Percentiles rank a stretch among this genome's conserved stretches.
These are phyloP conservation scores for Proctacanthus coquilletti DNA, from an alignment of 1,140 invertebrate genomes.

Conservation along the genomic window DNA sequence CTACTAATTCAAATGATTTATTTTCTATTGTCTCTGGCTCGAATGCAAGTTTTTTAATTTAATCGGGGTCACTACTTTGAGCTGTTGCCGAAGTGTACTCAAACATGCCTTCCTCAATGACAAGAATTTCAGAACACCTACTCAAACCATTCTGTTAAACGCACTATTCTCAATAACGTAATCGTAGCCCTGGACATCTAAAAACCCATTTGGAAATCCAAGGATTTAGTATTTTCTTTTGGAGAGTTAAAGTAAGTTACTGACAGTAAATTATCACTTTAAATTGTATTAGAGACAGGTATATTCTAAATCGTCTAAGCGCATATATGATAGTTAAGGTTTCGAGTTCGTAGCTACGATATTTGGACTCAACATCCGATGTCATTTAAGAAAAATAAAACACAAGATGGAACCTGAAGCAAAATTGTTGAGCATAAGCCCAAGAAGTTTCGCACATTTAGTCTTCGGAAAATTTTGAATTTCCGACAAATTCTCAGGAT, in stretches of 20 bases:
- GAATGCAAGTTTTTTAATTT: no score
- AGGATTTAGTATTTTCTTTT: constrained; percentile 24
- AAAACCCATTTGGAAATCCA: constrained; percentile 22
- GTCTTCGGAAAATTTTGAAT: constrained; percentile 10
- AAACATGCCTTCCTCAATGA: no score
- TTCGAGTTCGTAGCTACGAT: constrained; percentile 24
- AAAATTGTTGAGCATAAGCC: constrained; percentile 10
- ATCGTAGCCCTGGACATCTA: no score
- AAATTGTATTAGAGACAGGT: constrained; percentile 31
- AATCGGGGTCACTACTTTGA: no score
- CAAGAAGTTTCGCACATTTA: constrained; percentile 10
- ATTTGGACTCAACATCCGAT: constrained; percentile 14
- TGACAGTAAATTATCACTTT: constrained; percentile 29
- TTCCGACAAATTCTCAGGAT: background rate
- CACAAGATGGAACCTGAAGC: constrained; percentile 14
- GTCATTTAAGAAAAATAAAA: constrained; percentile 24
- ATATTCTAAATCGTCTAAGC: constrained; percentile 21
- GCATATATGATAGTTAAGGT: constrained; percentile 17
- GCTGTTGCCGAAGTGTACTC: no score
- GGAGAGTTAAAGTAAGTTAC: constrained; percentile 25
- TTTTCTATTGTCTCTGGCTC: no score
- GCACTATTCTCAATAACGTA: no score
- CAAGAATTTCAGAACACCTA: no score
- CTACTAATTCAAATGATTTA: no score
- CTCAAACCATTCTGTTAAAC: no score